Percentiles rank a stretch among this genome's conserved stretches.
phyloP scores from a whole-genome alignment of 30 jellyfish, hydroid and myxozoan genomes.

The Aurelia coerulea region DNA sequence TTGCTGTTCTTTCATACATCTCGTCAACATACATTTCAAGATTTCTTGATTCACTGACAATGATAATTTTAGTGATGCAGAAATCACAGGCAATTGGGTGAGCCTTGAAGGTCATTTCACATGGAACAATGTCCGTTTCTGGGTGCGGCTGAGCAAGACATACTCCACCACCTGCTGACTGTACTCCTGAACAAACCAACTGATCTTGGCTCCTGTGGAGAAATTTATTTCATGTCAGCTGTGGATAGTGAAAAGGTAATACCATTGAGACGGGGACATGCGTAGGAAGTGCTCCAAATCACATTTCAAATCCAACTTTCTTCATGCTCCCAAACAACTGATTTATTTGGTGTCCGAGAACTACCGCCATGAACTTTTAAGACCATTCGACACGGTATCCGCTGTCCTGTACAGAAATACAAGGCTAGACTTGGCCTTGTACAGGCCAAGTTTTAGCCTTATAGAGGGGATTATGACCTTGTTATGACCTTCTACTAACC shows the following conservation, averaged over 20 bases:
- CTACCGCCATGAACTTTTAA: no score
- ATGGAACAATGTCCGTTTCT: constrained; percentile 72
- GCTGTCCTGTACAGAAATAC: no score
- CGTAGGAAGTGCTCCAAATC: no score
- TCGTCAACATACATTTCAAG: constrained; percentile 87
- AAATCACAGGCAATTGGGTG: constrained; percentile 72
- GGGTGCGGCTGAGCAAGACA: constrained; percentile 77
- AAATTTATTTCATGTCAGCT: neutral
- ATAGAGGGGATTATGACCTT: no score
- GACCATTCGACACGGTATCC: no score
- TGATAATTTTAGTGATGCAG: constrained; percentile 64
- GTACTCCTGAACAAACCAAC: constrained; percentile 65
- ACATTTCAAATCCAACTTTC: no score
- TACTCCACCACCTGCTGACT: constrained; percentile 70
- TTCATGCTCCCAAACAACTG: no score
- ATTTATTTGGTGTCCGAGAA: no score
- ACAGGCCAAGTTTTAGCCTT: no score
- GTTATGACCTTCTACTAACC: no score
- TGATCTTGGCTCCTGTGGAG: constrained; percentile 64
- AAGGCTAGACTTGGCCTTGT: no score
- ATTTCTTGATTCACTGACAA: constrained; percentile 94
- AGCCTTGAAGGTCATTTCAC: constrained; percentile 90
- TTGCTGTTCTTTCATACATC: constrained; percentile 90
- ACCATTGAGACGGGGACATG: no score
- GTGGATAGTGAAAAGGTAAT: neutral